A percentile compares a stretch with the other conserved stretches of the same genome.
phyloP scores from a whole-genome alignment of 2,113 vertebrate genomes.

The Hydrochoerus hydrochaeris region DNA sequence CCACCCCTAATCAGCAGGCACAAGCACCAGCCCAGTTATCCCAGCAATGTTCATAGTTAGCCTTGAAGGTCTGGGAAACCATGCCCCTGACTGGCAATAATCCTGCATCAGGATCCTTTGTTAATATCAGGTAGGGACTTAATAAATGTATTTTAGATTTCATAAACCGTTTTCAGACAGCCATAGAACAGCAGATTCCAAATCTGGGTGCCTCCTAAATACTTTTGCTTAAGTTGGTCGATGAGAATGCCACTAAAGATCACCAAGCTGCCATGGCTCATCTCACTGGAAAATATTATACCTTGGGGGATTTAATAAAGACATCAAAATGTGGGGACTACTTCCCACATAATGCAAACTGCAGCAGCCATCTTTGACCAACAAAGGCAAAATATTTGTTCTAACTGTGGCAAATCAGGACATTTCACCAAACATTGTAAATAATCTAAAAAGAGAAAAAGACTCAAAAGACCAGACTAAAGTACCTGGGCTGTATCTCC shows the following conservation, averaged over 20 bases:
- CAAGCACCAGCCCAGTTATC: not conserved
- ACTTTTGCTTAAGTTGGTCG: not conserved
- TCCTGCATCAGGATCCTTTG: not conserved
- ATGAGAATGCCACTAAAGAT: not conserved
- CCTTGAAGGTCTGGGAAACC: not conserved
- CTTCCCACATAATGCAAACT: not conserved
- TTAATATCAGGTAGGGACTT: not conserved
- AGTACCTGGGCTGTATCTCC: not conserved
- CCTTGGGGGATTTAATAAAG: not conserved
- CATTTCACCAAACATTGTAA: not conserved
- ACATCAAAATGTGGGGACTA: not conserved
- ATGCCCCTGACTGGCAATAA: not conserved
- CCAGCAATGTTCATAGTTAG: not conserved
- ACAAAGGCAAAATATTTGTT: not conserved
- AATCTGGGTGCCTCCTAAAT: not conserved
- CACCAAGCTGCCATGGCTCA: not conserved
- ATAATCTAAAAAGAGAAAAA: not conserved
- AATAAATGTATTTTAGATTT: not conserved
- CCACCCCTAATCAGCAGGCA: not conserved
- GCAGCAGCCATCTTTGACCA: not conserved
- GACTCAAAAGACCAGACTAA: not conserved
- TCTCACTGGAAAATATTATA: not conserved
- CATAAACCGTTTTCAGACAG: not conserved
- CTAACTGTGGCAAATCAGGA: not conserved
- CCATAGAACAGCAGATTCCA: not conserved